Conservation (phyloP, 1,140 invertebrate species). For the Lerema accius region DNA sequence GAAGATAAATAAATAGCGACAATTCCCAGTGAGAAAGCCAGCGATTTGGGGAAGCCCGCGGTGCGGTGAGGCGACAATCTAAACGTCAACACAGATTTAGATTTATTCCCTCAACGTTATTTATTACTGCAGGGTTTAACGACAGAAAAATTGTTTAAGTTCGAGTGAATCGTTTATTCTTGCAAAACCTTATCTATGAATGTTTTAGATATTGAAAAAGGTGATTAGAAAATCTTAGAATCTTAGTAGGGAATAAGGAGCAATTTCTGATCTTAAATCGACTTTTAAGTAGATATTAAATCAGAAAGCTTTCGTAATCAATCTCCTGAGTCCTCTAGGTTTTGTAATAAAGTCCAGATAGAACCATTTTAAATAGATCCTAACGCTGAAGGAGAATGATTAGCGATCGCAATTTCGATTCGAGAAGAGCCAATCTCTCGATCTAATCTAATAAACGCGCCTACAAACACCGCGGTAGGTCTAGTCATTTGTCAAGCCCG, state of each 20-base stretch:
- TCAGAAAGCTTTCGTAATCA: too few species aligned
- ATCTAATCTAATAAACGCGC: constrained; percentile 15
- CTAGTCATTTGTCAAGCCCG: constrained; percentile 40
- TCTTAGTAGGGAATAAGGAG: too few species aligned
- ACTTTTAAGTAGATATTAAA: too few species aligned
- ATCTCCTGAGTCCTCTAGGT: too few species aligned
- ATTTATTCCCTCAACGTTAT: constrained; percentile 58
- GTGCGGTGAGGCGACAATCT: constrained; percentile 53
- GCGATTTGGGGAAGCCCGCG: constrained; percentile 51
- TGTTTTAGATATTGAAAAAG: too few species aligned
- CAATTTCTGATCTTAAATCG: too few species aligned
- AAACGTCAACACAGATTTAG: constrained; percentile 68
- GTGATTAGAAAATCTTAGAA: too few species aligned
- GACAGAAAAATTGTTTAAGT: not conserved
- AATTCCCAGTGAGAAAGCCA: constrained; percentile 41
- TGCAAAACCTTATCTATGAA: too few species aligned
- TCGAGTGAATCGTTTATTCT: not conserved
- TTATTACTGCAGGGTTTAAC: constrained; percentile 38
- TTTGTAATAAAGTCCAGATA: not conserved
- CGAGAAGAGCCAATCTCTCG: constrained; percentile 9
- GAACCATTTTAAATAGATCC: not conserved
- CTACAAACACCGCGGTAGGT: constrained; percentile 8
- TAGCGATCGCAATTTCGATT: constrained; percentile 15
- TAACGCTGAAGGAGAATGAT: not conserved
- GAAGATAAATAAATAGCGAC: constrained; percentile 37